Base-by-base conservation (phyloP, 2,888 invertebrate species). In the Brachypterus glaber region DNA sequence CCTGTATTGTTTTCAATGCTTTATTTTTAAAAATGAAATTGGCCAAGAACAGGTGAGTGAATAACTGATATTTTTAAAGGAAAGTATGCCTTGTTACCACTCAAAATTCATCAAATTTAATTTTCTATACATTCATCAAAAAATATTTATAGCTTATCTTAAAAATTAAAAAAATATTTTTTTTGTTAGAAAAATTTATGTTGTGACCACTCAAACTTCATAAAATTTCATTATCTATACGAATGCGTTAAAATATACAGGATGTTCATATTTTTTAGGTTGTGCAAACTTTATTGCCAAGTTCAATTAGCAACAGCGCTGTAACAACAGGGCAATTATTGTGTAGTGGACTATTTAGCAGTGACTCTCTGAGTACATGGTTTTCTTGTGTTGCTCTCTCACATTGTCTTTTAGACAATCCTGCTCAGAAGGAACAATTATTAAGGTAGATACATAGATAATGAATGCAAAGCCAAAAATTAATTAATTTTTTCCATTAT, bases 1-100 rank as follows among this genome's bases (percentile, higher is more conserved):
- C 2, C 76, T 98, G 1, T 98, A 99, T 65, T 95, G 93, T 63
- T 96, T 98, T 65, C 84, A 97, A 69, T 93, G 92, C 61, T 98
- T 87, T 63, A 70, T 98, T 5, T 90, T 85, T 63, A 89, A 86
- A 66, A 98, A 98, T 63, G 87, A 90, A 60, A 73, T 79, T 17
- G 88, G 88, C 2, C 93, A 95, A 63, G 80, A 80, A 1, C 78
- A 82, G 49, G 77, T n/a, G n/a, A n/a, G n/a, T n/a, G n/a, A n/a
- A n/a, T n/a, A n/a, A n/a, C n/a, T n/a, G n/a, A n/a, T n/a, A n/a
- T n/a, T n/a, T n/a, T n/a, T n/a, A n/a, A n/a, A n/a, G n/a, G n/a
- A n/a, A n/a, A n/a, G n/a, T n/a, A n/a, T n/a, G n/a, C n/a, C n/a
- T n/a, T n/a, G n/a, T n/a, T n/a, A n/a, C n/a, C n/a, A n/a, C n/a